phyloP scores from a whole-genome alignment of 2,113 vertebrate genomes.

The Corythornis cristatus region DNA sequence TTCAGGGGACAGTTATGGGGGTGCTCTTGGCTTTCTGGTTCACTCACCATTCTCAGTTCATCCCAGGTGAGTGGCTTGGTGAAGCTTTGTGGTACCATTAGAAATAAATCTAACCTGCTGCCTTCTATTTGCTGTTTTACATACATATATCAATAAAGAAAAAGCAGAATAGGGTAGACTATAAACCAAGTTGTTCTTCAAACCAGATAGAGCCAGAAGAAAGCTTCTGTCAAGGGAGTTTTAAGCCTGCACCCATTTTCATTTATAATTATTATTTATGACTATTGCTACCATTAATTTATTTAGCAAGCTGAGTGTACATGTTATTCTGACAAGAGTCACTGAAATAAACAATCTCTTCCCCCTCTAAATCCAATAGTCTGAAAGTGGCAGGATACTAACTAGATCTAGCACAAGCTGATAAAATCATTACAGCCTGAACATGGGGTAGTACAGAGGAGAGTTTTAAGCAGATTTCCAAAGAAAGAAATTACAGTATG shows the following conservation, averaged over 20 bases:
- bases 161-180: neutral
- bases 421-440: neutral
- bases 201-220: neutral
- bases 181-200: neutral
- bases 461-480: neutral
- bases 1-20: fast-evolving
- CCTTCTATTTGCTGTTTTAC: neutral
- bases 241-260: neutral
- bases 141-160: neutral
- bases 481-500: neutral
- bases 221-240: neutral
- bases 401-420: neutral
- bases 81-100: neutral
- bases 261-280: conserved; percentile 17
- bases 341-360: neutral
- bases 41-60: neutral
- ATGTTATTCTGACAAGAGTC: neutral
- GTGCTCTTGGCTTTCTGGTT: neutral
- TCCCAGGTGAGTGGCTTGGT: neutral
- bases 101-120: neutral
- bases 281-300: neutral
- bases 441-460: neutral
- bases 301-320: neutral
- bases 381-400: neutral
- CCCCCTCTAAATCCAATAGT: neutral